Evolutionary conservation across 64 coral and sea anemone genomes (phyloP).

Genomic region (Stylophora pistillata): DNA sequence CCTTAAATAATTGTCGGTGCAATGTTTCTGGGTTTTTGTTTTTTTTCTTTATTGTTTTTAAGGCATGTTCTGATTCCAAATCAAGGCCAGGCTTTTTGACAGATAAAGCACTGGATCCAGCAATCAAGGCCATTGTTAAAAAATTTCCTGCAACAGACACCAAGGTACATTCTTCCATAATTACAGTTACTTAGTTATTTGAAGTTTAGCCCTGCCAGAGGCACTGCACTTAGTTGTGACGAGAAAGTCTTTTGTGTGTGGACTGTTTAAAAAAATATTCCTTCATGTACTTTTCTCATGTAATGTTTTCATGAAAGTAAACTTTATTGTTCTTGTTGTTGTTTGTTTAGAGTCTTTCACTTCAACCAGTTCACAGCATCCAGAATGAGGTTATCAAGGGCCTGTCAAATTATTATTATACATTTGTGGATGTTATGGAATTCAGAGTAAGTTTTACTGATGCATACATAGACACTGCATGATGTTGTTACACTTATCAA

Average conservation of each 20-base stretch:
- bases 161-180: constrained; percentile 47
- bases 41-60: neutral
- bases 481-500: too few relatives aligned
- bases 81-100: constrained; percentile 92
- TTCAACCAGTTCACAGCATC: constrained; percentile 82
- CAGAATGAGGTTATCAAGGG: constrained; percentile 98
- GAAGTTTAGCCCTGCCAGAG: too few relatives aligned
- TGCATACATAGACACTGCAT: too few relatives aligned
- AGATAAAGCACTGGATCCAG: constrained; percentile 89
- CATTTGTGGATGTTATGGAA: constrained; percentile 99
- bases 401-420: constrained; percentile 97
- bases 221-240: too few relatives aligned
- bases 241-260: too few relatives aligned
- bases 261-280: neutral
- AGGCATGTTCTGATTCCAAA: constrained; percentile 96
- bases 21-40: neutral
- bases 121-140: constrained; percentile 93
- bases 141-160: constrained; percentile 92
- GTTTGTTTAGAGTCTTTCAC: constrained; percentile 62
- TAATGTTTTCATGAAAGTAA: neutral
- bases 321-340: neutral
- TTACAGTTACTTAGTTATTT: too few relatives aligned
- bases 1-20: too few relatives aligned
- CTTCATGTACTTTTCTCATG: neutral
- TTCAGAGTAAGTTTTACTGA: constrained; percentile 68